Conservation (phyloP, 2,888 invertebrate genomes). For the Cataglyphis altisquamis region DNA sequence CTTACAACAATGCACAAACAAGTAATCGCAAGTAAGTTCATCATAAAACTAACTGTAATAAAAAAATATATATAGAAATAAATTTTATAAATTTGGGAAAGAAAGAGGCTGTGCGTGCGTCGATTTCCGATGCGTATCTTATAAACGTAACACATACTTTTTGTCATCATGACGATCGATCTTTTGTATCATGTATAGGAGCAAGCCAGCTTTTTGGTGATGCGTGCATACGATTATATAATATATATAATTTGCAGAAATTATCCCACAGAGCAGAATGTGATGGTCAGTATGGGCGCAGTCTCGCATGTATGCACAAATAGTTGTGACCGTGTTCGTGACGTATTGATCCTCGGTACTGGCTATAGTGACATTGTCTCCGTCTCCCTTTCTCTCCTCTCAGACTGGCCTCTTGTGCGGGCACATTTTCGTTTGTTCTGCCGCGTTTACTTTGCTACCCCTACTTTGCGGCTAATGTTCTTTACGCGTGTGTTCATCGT, state of each 20-base stretch:
- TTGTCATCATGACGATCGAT: background rate
- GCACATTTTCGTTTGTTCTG: constrained; percentile 61
- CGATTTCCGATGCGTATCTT: background rate
- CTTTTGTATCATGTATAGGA: background rate
- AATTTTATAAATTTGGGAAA: constrained; percentile 2
- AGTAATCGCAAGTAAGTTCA: background rate
- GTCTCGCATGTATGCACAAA: constrained; percentile 28
- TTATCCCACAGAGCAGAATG: background rate
- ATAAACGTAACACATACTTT: background rate
- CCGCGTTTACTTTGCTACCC: constrained; percentile 51
- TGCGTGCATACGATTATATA: background rate
- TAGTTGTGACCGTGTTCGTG: constrained; percentile 64
- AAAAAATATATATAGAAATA: background rate
- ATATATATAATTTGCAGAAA: constrained; percentile 2
- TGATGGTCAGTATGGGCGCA: constrained; percentile 6
- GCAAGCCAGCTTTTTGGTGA: background rate
- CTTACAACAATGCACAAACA: background rate
- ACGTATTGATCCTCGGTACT: constrained; percentile 75
- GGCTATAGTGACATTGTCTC: constrained; percentile 72
- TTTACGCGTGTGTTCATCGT: constrained; percentile 23
- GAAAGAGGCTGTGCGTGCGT: background rate
- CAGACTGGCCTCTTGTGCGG: constrained; percentile 50
- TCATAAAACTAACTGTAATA: background rate
- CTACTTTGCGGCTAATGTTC: background rate
- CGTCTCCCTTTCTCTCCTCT: constrained; percentile 52